These are phyloP conservation scores for Tanypteryx hageni DNA, from an alignment of 2,888 invertebrate genomes.

Conservation along the genomic window DNA sequence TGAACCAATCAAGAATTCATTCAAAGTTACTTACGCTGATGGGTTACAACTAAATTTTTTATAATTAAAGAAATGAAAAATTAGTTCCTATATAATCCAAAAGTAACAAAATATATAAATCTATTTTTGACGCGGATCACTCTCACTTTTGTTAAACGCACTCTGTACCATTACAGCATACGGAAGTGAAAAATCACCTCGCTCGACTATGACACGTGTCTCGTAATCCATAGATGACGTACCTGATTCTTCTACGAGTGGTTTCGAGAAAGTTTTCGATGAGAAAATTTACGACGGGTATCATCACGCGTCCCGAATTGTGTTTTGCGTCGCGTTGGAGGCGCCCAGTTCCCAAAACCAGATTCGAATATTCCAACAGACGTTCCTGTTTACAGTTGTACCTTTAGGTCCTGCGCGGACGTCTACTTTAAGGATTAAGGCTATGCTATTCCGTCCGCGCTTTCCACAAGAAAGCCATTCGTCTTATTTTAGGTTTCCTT, in stretches of 20 bases:
- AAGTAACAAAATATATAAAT: no score
- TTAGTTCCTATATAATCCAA: no score
- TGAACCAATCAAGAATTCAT: no score
- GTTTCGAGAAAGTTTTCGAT: not conserved
- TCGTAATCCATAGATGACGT: no score
- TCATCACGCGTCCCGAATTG: not conserved
- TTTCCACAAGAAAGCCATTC: not conserved
- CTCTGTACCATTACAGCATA: no score
- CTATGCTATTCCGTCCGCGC: not conserved
- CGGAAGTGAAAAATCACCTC: no score
- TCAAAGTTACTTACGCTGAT: no score
- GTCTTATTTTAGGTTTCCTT: not conserved
- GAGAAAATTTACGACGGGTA: not conserved
- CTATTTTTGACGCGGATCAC: no score
- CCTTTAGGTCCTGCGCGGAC: not conserved
- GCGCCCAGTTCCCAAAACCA: not conserved
- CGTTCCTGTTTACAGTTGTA: not conserved
- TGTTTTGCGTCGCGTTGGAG: not conserved
- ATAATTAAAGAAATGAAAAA: no score
- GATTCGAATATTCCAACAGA: not conserved
- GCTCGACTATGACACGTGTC: no score
- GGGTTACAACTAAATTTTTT: no score
- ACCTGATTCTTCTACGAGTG: not conserved
- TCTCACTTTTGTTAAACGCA: no score
- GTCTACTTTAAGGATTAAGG: not conserved